Evolutionary conservation across 2,113 vertebrate genomes (phyloP).

Genomic region (Epinephelus cyanopodus): DNA sequence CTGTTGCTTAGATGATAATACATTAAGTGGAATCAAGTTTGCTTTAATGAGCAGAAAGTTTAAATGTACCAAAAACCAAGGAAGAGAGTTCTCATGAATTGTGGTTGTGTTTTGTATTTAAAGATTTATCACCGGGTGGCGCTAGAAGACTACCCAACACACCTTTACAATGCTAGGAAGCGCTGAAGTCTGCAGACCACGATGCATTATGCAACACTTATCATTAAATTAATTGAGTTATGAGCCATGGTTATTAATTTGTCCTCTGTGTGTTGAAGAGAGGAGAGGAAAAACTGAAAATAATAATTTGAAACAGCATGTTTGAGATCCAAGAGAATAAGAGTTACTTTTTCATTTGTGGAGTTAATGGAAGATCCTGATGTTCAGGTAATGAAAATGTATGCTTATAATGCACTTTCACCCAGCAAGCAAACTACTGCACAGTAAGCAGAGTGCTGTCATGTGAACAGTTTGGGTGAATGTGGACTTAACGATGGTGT

Average conservation of each 20-base stretch:
- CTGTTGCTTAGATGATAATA: not conserved
- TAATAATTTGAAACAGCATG: not conserved
- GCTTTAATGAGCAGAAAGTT: not conserved
- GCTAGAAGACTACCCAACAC: not conserved
- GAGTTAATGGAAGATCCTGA: not conserved
- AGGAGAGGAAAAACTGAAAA: not conserved
- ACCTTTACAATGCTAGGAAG: not conserved
- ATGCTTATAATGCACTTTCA: not conserved
- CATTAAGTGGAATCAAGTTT: not conserved
- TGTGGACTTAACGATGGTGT: not conserved
- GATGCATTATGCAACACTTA: not conserved
- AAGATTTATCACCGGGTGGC: conserved; percentile 4
- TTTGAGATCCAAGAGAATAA: not conserved
- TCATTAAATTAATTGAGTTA: conserved; percentile 8
- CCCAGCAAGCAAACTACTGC: not conserved
- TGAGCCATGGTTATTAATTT: conserved; percentile 5
- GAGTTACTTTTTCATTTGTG: not conserved
- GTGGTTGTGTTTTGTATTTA: no score
- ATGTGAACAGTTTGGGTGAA: not conserved
- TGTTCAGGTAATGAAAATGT: conserved; percentile 11
- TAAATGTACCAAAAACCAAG: not conserved
- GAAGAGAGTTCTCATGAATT: not conserved
- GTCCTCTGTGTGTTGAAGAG: not conserved
- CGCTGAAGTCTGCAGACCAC: not conserved
- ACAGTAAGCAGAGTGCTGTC: no score